These are phyloP conservation scores for Chlorodrepanis virens DNA, from an alignment of 2,113 vertebrate species.

Conservation along the genomic window DNA sequence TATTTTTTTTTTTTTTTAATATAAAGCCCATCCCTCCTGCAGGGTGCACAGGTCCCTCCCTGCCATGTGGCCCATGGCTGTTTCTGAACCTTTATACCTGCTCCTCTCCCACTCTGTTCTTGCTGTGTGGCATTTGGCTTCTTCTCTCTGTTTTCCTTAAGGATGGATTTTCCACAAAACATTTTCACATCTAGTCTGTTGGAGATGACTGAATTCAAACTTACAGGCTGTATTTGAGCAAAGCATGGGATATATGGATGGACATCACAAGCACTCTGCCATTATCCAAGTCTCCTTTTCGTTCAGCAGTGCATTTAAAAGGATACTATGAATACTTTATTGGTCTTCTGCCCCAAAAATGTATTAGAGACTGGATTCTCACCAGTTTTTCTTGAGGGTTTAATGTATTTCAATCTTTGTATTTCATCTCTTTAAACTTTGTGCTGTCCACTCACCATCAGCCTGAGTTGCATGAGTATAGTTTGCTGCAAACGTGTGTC, in stretches of 20 bases:
- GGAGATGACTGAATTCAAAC: not conserved
- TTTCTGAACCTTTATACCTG: not conserved
- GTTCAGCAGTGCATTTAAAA: not conserved
- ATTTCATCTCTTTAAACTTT: not conserved
- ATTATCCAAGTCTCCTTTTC: not conserved
- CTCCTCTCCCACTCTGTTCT: not conserved
- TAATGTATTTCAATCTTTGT: not conserved
- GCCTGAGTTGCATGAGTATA: fast-evolving
- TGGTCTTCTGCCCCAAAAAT: not conserved
- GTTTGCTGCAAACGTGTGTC: not conserved
- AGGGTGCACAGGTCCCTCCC: not conserved
- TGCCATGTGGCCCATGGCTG: fast-evolving
- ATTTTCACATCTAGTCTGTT: not conserved
- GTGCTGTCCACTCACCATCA: not conserved
- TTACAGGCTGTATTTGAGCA: not conserved
- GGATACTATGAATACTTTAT: not conserved
- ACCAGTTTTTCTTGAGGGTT: not conserved
- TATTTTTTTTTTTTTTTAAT: not conserved
- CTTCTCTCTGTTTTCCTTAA: not conserved
- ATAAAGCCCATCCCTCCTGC: not conserved
- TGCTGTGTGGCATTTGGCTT: not conserved
- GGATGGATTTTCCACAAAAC: not conserved
- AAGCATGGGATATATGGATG: fast-evolving
- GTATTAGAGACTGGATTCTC: not conserved
- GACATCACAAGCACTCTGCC: not conserved